Base-by-base conservation (phyloP, 2,888 invertebrate species). In the Oegoconia quadripuncta region DNA sequence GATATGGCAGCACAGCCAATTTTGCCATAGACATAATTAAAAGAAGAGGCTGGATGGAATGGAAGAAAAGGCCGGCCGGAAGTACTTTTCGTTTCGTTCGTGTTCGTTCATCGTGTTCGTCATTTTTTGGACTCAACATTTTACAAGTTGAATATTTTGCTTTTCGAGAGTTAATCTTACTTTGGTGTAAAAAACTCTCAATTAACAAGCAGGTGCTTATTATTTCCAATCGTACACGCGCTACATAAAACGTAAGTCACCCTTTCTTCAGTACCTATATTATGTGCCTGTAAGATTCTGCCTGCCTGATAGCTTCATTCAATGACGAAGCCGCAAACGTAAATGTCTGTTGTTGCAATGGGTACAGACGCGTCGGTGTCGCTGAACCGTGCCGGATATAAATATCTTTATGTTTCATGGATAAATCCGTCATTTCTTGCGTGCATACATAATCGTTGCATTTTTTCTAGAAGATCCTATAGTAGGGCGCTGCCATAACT, bases 291-390 rank as follows among this genome's bases (percentile, higher is more conserved):
- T 27, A 27, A 27, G 27, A n/a, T n/a, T n/a, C n/a, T n/a, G n/a
- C n/a, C n/a, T n/a, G n/a, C n/a, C n/a, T n/a, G n/a, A n/a, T n/a
- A n/a, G n/a, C n/a, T n/a, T n/a, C 27, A 8, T 27, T 12, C 6
- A 27, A 27, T 27, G 27, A 27, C 27, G 27, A 27, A 13, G 73
- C 76, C 69, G 67, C 74, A 64, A 76, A 74, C 74, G 75, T 70
- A 62, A 55, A 64, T 58, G 53, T 64, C 55, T 71, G 58, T 61
- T 72, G 52, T 58, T 69, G 58, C 60, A 48, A 38, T 33, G 55
- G 43, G 47, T 52, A 53, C 47, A 49, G 46, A 46, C 53, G 53
- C 53, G 48, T 53, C 52, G 54, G 48, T 55, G 58, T 64, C 56
- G 48, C 38, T 55, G 51, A 50, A 54, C 46, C 42, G 46, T 46